Evolutionary conservation across 1,140 invertebrate species (phyloP), one percentile per base, ranked within the genome.

Genomic region (Tenebrio molitor): DNA sequence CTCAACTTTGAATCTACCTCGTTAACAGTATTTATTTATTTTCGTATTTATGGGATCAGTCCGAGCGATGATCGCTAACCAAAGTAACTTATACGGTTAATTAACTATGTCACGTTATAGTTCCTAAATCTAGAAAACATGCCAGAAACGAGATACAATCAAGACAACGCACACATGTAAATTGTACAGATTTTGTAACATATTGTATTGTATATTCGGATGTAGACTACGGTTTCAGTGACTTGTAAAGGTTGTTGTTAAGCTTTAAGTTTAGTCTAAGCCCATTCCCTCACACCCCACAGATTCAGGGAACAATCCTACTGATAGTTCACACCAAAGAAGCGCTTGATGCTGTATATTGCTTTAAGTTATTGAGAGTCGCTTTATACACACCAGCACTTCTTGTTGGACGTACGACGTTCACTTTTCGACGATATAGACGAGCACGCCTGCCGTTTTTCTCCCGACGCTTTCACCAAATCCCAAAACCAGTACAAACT

Each of bases 301-400:
- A n/a, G n/a, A n/a, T n/a, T 44, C 17, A 50, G 44, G 44, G 44
- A 44, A 50, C 44, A 21, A 21, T 50, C 44, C 44, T 50, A 44
- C 14, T 16, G 6, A 44, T 58, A 39, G 39, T 16, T 70, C 7
- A 71, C 73, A n/a, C 73, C 72, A 76, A 76, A 62, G 71, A 71
- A 23, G 74, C 42, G 72, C 64, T 63, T 69, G 69, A 34, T 66
- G 74, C 72, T 73, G 68, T 74, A 76, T 76, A 69, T 73, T 68
- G 74, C 71, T 71, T 76, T 76, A 76, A 76, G 42, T 76, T 76
- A 76, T 76, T 76, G 17, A 39, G 46, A 68, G 64, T 73, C 14
- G 46, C 39, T 62, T 68, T 68, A 58, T 66, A 68, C 71, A 63
- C 14, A 46, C 65, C 19, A 17, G 65, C 65, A 68, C 65, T 68